Evolutionary conservation across 2,888 invertebrate genomes (phyloP).

Genomic region (Eilema depressum): DNA sequence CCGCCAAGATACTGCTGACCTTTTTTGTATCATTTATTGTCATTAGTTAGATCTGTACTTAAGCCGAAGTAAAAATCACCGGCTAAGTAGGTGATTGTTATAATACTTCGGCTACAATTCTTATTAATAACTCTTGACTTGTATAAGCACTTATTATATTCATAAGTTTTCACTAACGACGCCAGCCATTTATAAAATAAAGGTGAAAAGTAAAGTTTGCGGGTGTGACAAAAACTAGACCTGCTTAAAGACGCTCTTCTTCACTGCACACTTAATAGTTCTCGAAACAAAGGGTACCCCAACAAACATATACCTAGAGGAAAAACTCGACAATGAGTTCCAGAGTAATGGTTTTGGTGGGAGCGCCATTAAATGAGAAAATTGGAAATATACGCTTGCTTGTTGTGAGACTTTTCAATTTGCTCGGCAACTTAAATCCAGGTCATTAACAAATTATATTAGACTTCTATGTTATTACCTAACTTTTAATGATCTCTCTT

Average conservation of each 20-base stretch:
- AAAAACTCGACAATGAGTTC: constrained; percentile 41
- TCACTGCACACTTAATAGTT: constrained; percentile 45
- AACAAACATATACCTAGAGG: constrained; percentile 21
- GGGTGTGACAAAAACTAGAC: constrained; percentile 30
- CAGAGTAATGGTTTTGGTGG: constrained; percentile 28
- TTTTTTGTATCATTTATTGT: neutral
- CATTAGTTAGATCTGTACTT: constrained; percentile 43
- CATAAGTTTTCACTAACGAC: neutral
- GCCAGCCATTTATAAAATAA: constrained; percentile 13
- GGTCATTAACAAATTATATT: neutral
- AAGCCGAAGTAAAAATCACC: constrained; percentile 41
- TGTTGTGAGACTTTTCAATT: constrained; percentile 11
- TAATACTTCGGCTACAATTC: constrained; percentile 15
- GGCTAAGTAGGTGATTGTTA: constrained; percentile 39
- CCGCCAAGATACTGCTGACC: constrained; percentile 10
- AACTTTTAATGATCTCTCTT: neutral
- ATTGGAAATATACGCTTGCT: constrained; percentile 17
- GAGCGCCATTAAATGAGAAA: constrained; percentile 27
- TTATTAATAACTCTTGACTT: neutral
- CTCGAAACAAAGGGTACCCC: constrained; percentile 42
- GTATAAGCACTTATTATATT: neutral
- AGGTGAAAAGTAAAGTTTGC: constrained; percentile 23
- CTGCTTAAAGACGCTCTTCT: constrained; percentile 25
- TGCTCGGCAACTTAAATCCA: neutral
- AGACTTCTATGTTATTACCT: neutral